phyloP scores from a whole-genome alignment of 2,888 invertebrate genomes.

The Eudasyphora cyanicolor region DNA sequence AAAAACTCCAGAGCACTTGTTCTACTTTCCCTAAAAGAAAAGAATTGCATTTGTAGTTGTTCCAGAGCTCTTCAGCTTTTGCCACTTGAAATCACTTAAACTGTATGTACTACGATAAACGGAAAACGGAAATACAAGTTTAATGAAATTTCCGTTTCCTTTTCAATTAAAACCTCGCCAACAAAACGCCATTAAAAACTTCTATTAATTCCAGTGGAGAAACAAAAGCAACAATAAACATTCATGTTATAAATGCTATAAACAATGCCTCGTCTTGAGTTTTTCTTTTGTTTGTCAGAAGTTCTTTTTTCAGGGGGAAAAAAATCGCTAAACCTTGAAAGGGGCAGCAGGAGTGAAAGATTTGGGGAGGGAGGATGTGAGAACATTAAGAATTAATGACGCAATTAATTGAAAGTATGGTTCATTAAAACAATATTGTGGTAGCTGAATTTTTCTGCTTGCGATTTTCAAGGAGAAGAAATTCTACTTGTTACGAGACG shows the following conservation, averaged over 20 bases:
- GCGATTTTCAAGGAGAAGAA: background rate
- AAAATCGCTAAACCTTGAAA: background rate
- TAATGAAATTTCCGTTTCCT: conserved; percentile 29
- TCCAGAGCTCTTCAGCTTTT: no score
- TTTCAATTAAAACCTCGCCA: conserved; percentile 28
- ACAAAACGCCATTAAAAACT: conserved; percentile 18
- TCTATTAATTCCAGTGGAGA: conserved; percentile 15
- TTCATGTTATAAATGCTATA: background rate
- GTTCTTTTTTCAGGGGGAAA: background rate
- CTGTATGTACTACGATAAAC: no score
- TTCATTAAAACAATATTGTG: conserved; percentile 40
- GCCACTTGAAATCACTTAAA: no score
- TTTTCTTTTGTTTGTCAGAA: conserved; percentile 17
- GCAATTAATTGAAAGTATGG: conserved; percentile 53
- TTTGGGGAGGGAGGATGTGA: background rate
- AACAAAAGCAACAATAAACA: conserved; percentile 6
- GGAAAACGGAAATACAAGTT: conserved; percentile 20
- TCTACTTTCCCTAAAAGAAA: no score
- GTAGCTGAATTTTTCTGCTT: background rate
- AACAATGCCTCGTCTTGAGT: background rate
- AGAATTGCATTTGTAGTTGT: no score
- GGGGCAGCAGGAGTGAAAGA: background rate
- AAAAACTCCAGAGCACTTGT: no score
- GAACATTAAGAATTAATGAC: conserved; percentile 52
- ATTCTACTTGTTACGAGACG: background rate